These are phyloP conservation scores for Cacoxenus indagator DNA, from an alignment of 2,888 invertebrate species.

Conservation along the genomic window DNA sequence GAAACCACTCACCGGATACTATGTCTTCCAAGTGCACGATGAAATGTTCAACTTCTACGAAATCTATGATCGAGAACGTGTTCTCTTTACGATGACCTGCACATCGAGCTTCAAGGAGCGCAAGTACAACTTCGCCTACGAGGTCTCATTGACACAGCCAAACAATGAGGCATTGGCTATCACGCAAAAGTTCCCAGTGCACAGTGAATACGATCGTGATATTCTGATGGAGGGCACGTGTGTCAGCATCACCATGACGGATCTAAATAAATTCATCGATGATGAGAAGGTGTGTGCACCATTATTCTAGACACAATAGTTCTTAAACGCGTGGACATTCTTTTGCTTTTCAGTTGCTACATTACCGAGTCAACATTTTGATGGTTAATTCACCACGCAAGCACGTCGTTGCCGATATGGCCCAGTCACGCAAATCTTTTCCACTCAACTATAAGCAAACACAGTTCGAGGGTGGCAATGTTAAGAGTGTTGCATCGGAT, in stretches of 20 bases:
- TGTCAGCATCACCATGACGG: conserved; percentile 60
- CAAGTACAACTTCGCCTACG: conserved; percentile 66
- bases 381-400: conserved; percentile 61
- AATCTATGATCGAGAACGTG: conserved; percentile 64
- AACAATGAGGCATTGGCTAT: conserved; percentile 66
- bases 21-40: conserved; percentile 65
- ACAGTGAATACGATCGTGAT: conserved; percentile 68
- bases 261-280: conserved; percentile 64
- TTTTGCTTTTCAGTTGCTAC: conserved; percentile 50
- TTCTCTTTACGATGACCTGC: conserved; percentile 68
- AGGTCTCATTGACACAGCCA: conserved; percentile 65
- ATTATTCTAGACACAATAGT: neutral
- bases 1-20: conserved; percentile 67
- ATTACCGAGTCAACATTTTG: conserved; percentile 62
- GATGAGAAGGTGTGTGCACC: conserved; percentile 56
- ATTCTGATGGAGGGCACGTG: conserved; percentile 68
- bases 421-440: conserved; percentile 21
- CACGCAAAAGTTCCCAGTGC: conserved; percentile 68
- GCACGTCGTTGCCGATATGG: conserved; percentile 38
- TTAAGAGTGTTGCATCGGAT: conserved; percentile 61
- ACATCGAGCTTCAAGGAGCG: conserved; percentile 64
- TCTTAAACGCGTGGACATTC: too few species aligned
- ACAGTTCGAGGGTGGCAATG: conserved; percentile 60
- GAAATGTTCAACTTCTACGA: conserved; percentile 71
- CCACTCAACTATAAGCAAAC: conserved; percentile 59